phyloP scores from a whole-genome alignment of 37 sponge, comb jelly and placozoan species.

The Petrosia ficiformis region DNA sequence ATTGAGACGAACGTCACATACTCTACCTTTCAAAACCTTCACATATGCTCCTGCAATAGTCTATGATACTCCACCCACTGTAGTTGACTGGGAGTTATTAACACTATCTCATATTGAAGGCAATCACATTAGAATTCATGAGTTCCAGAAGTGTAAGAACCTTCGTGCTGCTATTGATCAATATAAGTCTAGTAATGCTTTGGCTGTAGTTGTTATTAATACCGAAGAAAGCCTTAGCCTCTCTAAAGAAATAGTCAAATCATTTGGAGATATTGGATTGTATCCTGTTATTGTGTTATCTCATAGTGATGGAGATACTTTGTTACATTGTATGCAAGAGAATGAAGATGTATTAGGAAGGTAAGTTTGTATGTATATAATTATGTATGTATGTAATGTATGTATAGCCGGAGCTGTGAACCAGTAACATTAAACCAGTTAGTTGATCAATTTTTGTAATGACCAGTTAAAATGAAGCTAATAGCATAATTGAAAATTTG shows the following conservation, averaged over 20 bases:
- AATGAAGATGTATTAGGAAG: slow-evolving; percentile 4
- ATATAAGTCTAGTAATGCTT: background rate
- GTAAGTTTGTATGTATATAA: slow-evolving; percentile 7
- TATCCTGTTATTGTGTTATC: slow-evolving; percentile 35
- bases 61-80: background rate
- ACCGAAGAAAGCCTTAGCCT: background rate
- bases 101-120: background rate
- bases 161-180: background rate
- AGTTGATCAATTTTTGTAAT: too few relatives aligned
- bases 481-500: too few relatives aligned
- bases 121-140: slow-evolving; percentile 11
- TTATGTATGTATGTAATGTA: too few relatives aligned
- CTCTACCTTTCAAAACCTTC: background rate
- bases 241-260: background rate
- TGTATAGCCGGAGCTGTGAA: too few relatives aligned
- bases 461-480: too few relatives aligned
- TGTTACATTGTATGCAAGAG: slow-evolving; percentile 15
- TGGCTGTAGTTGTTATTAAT: slow-evolving; percentile 16
- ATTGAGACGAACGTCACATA: background rate
- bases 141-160: background rate
- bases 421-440: too few relatives aligned
- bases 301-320: slow-evolving; percentile 24
- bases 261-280: background rate
- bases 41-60: background rate
- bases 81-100: background rate